Evolutionary conservation across 2,888 invertebrate species (phyloP).

Genomic region (Choristoneura rosaceana): DNA sequence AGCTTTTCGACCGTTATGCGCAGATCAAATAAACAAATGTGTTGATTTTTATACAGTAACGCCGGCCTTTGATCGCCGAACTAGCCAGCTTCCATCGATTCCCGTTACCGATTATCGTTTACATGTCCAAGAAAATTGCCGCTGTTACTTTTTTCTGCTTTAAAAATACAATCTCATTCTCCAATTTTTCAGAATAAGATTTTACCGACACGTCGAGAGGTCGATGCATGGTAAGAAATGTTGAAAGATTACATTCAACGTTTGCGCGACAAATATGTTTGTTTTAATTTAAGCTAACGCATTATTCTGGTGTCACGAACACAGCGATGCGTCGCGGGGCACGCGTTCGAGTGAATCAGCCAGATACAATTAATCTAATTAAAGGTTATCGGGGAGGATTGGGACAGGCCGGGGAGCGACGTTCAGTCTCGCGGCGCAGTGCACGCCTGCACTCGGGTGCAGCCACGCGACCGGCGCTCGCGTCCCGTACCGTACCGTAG

Average conservation of each 20-base stretch:
- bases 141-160: constrained; percentile 15
- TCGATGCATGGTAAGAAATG: constrained; percentile 7
- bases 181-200: background rate
- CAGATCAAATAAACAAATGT: constrained; percentile 79
- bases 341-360: constrained; percentile 78
- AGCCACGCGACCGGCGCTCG: constrained; percentile 38
- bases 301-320: constrained; percentile 79
- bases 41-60: constrained; percentile 81
- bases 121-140: constrained; percentile 44
- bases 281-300: constrained; percentile 73
- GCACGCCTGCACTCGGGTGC: constrained; percentile 56
- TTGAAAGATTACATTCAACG: constrained; percentile 65
- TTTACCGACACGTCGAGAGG: background rate
- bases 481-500: constrained; percentile 24
- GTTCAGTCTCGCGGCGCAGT: constrained; percentile 78
- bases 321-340: constrained; percentile 64
- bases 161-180: constrained; percentile 1
- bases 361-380: constrained; percentile 84
- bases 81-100: constrained; percentile 62
- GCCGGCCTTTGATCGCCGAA: constrained; percentile 60
- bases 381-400: constrained; percentile 81
- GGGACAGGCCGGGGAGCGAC: constrained; percentile 71
- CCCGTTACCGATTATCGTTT: constrained; percentile 60
- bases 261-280: constrained; percentile 46
- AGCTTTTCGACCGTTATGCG: constrained; percentile 73